These are phyloP conservation scores for Origma solitaria DNA, from an alignment of 2,113 vertebrate genomes.

Conservation along the genomic window DNA sequence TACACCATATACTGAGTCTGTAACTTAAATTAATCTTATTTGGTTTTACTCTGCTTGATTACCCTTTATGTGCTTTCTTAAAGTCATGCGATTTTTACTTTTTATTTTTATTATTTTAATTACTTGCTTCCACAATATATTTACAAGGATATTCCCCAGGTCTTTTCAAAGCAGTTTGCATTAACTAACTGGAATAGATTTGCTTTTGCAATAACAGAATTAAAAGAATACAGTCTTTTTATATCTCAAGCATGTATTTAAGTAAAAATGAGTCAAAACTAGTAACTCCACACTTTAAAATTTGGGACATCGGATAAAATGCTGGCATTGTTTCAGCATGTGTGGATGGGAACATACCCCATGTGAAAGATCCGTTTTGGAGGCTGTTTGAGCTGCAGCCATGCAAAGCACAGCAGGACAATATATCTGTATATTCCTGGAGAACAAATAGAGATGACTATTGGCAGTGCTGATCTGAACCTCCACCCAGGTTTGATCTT, in stretches of 20 bases:
- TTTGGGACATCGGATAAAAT: background rate
- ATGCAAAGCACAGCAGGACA: background rate
- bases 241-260: conserved; percentile 34
- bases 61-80: conserved; percentile 37
- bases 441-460: background rate
- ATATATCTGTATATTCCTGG: background rate
- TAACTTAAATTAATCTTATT: conserved; percentile 65
- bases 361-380: background rate
- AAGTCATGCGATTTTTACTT: conserved; percentile 47
- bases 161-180: conserved; percentile 23
- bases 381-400: background rate
- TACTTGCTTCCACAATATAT: conserved; percentile 15
- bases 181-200: conserved; percentile 23
- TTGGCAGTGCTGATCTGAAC: background rate
- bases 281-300: background rate
- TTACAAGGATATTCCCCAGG: background rate
- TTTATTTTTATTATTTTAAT: conserved; percentile 62
- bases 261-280: background rate
- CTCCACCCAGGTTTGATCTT: background rate
- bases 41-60: conserved; percentile 54
- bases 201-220: background rate
- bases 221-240: background rate
- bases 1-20: background rate
- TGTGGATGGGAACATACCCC: background rate
- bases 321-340: background rate